Conservation (phyloP, 2,888 invertebrate species). For the Mimas tiliae region DNA sequence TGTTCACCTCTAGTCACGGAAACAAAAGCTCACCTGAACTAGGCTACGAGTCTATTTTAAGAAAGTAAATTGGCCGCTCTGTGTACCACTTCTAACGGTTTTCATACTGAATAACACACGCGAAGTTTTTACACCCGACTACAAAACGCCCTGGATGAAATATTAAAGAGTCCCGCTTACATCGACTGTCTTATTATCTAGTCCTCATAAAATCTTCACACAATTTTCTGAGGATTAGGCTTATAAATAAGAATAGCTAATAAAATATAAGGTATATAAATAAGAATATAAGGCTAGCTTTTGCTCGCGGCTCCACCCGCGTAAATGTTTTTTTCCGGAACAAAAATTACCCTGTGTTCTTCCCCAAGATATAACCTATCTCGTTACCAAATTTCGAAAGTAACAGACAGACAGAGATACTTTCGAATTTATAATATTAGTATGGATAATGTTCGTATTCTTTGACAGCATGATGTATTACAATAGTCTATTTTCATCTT, state of each 20-base stretch:
- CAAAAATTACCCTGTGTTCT: too few species aligned
- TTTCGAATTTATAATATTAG: too few species aligned
- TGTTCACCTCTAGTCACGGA: constrained; percentile 7
- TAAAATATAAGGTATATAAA: too few species aligned
- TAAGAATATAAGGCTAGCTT: too few species aligned
- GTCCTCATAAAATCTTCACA: neutral
- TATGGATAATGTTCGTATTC: too few species aligned
- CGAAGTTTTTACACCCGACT: neutral
- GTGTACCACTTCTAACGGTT: constrained; percentile 5
- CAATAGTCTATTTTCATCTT: too few species aligned
- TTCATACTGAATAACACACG: neutral
- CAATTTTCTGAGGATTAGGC: neutral
- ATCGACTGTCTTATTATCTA: neutral
- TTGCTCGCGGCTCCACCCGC: too few species aligned
- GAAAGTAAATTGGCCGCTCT: constrained; percentile 17
- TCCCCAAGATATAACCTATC: too few species aligned
- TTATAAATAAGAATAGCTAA: neutral
- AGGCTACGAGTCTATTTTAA: constrained; percentile 19
- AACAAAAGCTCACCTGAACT: constrained; percentile 4
- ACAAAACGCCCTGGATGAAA: constrained; percentile 1
- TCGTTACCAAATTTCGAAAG: too few species aligned
- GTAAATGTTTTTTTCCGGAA: too few species aligned
- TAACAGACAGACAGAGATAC: too few species aligned
- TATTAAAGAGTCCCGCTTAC: neutral
- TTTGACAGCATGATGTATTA: too few species aligned